phyloP scores from a whole-genome alignment of 1,140 invertebrate genomes.

The Cotesia chilonis region DNA sequence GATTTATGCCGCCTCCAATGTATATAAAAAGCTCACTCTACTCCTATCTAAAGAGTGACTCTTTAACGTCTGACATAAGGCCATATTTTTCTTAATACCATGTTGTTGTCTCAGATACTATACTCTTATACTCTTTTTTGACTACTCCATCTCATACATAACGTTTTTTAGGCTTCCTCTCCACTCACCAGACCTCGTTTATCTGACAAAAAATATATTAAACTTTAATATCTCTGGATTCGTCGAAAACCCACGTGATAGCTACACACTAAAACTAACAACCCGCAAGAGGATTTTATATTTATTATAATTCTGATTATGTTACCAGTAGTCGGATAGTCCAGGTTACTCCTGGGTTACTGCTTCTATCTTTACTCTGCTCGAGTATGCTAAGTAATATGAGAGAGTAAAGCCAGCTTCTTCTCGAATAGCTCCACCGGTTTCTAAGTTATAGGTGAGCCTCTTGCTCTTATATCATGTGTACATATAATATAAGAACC shows the following conservation, averaged over 20 bases:
- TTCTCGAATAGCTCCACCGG: too few species aligned
- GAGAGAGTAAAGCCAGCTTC: too few species aligned
- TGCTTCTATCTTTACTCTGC: too few species aligned
- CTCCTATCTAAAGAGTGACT: neutral
- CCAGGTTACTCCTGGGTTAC: neutral
- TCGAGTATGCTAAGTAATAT: too few species aligned
- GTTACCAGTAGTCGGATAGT: neutral
- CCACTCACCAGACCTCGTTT: neutral
- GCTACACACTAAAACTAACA: neutral
- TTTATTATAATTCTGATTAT: slow-evolving; percentile 4
- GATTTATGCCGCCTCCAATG: slow-evolving; percentile 31
- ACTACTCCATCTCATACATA: too few species aligned
- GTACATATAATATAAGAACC: slow-evolving; percentile 3
- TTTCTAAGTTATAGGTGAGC: neutral
- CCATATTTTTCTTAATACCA: neutral
- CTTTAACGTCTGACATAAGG: slow-evolving; percentile 9
- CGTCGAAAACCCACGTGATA: neutral
- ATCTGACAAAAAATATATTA: neutral
- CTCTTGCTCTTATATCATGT: slow-evolving; percentile 9
- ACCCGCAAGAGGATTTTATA: neutral
- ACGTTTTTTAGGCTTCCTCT: neutral
- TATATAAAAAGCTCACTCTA: slow-evolving; percentile 9
- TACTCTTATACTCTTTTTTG: neutral
- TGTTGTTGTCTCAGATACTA: neutral
- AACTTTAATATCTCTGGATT: neutral